Percentiles rank a stretch among this genome's conserved stretches.
phyloP scores from a whole-genome alignment of 1,140 invertebrate species.

The Teleopsis dalmanni region DNA sequence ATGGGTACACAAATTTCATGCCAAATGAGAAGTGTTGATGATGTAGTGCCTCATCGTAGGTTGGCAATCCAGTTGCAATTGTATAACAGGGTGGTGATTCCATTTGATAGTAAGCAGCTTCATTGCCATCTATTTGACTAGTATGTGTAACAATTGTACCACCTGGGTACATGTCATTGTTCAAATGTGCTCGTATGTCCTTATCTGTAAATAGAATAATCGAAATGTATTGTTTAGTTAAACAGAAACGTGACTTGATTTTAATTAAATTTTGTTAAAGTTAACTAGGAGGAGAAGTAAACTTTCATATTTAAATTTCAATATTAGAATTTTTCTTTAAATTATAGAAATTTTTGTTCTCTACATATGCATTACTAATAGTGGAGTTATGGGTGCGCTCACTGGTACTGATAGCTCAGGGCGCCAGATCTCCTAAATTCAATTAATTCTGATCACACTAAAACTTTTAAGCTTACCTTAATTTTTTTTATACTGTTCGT shows the following conservation, averaged over 20 bases:
- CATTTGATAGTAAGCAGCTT: constrained; percentile 33
- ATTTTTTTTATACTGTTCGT: too few relatives aligned
- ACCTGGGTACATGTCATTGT: constrained; percentile 13
- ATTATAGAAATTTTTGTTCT: too few relatives aligned
- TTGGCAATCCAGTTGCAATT: constrained; percentile 52
- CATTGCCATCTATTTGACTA: constrained; percentile 3
- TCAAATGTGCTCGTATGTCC: constrained; percentile 39
- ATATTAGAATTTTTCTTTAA: too few relatives aligned
- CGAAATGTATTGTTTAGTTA: too few relatives aligned
- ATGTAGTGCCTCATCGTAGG: constrained; percentile 52
- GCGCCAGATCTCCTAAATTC: too few relatives aligned
- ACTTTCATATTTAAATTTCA: too few relatives aligned
- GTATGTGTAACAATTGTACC: constrained; percentile 10
- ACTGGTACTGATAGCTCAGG: too few relatives aligned
- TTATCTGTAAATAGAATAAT: constrained; percentile 36
- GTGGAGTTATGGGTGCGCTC: too few relatives aligned
- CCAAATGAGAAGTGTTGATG: constrained; percentile 40
- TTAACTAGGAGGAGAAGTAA: too few relatives aligned
- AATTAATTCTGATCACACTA: too few relatives aligned
- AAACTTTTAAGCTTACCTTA: too few relatives aligned
- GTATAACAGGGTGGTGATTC: constrained; percentile 54
- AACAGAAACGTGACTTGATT: not conserved
- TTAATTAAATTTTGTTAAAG: constrained; percentile 1
- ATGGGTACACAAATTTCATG: constrained; percentile 41
- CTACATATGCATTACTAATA: too few relatives aligned